phyloP scores from a whole-genome alignment of 2,888 invertebrate genomes.

The Hirtodrosophila duncani region DNA sequence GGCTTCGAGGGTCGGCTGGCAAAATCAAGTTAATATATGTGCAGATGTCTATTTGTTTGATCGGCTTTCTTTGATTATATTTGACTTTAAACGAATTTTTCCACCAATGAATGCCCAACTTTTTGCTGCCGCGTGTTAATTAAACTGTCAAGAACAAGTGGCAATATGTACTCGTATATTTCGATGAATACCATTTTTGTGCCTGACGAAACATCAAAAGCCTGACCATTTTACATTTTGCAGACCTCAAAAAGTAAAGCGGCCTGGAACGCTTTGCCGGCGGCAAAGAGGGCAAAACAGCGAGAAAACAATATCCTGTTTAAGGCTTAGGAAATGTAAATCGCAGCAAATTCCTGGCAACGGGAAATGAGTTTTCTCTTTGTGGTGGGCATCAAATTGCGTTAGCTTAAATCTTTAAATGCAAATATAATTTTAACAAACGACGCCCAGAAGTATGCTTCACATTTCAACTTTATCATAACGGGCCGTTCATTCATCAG shows the following conservation, averaged over 20 bases:
- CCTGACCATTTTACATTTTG: slow-evolving; percentile 15
- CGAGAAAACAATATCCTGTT: slow-evolving; percentile 56
- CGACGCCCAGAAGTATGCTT: slow-evolving; percentile 17
- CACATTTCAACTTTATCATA: slow-evolving; percentile 21
- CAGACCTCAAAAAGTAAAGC: slow-evolving; percentile 19
- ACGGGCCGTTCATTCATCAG: slow-evolving; percentile 12
- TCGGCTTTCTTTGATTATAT: too few relatives aligned
- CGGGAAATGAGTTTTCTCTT: slow-evolving; percentile 51
- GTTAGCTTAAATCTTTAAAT: background rate
- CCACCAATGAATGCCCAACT: background rate
- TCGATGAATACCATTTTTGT: slow-evolving; percentile 12
- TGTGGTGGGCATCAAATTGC: background rate
- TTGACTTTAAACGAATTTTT: too few relatives aligned
- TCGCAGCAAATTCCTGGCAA: slow-evolving; percentile 20
- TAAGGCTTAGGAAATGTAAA: slow-evolving; percentile 24
- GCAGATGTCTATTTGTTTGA: too few relatives aligned
- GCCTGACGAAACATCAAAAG: slow-evolving; percentile 48
- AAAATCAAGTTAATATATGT: too few relatives aligned
- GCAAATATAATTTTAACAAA: slow-evolving; percentile 3
- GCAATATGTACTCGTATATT: too few relatives aligned
- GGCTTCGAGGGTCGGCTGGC: too few relatives aligned
- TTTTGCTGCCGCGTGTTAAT: slow-evolving; percentile 36
- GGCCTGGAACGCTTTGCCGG: slow-evolving; percentile 52
- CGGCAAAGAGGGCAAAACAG: slow-evolving; percentile 6
- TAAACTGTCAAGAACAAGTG: slow-evolving; percentile 52